Percentiles rank a stretch among this genome's conserved stretches.
These are phyloP conservation scores for Temnothorax nylanderi DNA, from an alignment of 1,140 invertebrate genomes.

Conservation along the genomic window DNA sequence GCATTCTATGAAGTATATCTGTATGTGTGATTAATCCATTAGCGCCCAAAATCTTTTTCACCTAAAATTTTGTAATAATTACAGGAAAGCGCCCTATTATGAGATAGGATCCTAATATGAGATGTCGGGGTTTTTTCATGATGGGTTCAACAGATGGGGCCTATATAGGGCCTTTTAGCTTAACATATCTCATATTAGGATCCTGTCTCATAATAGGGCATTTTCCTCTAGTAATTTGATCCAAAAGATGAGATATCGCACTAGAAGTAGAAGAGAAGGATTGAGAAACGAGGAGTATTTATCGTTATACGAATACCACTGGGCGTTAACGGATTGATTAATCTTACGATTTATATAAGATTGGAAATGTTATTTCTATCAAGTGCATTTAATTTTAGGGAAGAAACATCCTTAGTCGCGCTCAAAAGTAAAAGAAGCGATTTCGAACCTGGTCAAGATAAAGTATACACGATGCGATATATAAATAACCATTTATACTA, in stretches of 20 bases:
- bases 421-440: background rate
- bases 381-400: constrained; percentile 1
- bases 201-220: too few species aligned
- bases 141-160: too few species aligned
- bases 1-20: background rate
- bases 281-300: background rate
- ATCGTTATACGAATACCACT: background rate
- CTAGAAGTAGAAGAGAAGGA: background rate
- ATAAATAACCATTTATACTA: constrained; percentile 30
- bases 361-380: constrained; percentile 13
- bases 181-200: too few species aligned
- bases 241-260: background rate
- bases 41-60: background rate
- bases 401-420: background rate
- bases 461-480: constrained; percentile 13
- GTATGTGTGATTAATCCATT: background rate
- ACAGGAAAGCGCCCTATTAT: too few species aligned
- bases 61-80: background rate
- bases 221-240: background rate
- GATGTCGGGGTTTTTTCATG: too few species aligned
- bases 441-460: background rate
- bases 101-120: too few species aligned
- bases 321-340: background rate
- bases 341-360: constrained; percentile 27
- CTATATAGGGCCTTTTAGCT: too few species aligned